These are phyloP conservation scores for Halichoeres trimaculatus DNA, from an alignment of 2,113 vertebrate species.

Conservation along the genomic window DNA sequence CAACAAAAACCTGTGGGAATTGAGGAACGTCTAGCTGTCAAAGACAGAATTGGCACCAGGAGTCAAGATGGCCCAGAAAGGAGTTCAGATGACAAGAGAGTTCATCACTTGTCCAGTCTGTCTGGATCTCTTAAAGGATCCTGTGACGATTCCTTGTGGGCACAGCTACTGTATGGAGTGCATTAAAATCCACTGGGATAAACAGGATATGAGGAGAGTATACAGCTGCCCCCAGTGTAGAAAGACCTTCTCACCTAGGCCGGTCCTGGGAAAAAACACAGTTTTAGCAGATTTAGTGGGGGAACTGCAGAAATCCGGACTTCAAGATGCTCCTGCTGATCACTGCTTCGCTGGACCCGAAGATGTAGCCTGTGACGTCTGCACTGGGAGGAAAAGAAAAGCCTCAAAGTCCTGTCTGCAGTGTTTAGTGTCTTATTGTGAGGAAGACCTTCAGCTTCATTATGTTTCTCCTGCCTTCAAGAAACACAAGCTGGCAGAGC, in stretches of 20 bases:
- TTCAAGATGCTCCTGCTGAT: background rate
- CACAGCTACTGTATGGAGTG: background rate
- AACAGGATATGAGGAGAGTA: background rate
- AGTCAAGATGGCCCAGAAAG: background rate
- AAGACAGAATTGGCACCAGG: no score
- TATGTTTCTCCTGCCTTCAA: background rate
- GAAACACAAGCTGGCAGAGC: background rate
- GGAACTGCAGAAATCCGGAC: background rate
- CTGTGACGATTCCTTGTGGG: background rate
- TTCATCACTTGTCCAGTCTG: background rate
- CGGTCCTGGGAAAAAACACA: background rate
- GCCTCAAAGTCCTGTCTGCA: background rate
- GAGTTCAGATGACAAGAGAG: background rate
- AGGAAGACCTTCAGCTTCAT: background rate
- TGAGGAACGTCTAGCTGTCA: no score
- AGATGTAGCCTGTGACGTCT: background rate
- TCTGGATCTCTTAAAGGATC: conserved; percentile 12
- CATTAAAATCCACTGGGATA: background rate
- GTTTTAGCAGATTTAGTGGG: background rate
- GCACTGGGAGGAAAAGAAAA: background rate
- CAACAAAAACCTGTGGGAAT: no score
- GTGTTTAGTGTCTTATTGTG: background rate
- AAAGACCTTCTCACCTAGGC: background rate
- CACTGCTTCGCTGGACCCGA: background rate
- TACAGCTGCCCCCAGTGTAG: background rate